These are phyloP conservation scores for Chesias legatella DNA, from an alignment of 2,888 invertebrate species.

Conservation along the genomic window DNA sequence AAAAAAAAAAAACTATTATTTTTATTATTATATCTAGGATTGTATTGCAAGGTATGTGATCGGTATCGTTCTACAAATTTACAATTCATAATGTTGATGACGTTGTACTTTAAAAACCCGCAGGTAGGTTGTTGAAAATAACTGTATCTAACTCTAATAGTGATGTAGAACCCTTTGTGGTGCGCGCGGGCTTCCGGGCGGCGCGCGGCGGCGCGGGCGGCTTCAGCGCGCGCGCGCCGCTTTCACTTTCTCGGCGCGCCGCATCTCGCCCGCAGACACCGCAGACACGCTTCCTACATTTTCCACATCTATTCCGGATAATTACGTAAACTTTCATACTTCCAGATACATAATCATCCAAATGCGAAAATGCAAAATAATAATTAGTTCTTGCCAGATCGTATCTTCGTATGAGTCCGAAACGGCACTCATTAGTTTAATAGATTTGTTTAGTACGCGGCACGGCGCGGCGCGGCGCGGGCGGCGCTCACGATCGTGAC, in stretches of 20 bases:
- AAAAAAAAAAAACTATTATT: constrained; percentile 6
- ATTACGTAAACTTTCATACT: constrained; percentile 41
- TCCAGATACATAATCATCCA: constrained; percentile 17
- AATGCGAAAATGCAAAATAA: constrained; percentile 17
- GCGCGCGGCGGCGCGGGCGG: too few relatives aligned
- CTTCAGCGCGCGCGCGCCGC: constrained; percentile 66
- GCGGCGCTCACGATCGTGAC: constrained; percentile 65
- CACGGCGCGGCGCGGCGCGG: constrained; percentile 45
- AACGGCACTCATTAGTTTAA: constrained; percentile 38
- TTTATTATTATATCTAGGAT: constrained; percentile 17
- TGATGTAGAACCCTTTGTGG: constrained; percentile 60
- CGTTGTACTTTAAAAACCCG: constrained; percentile 3
- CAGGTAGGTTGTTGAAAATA: constrained; percentile 12
- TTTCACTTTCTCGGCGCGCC: constrained; percentile 75
- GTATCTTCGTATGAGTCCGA: constrained; percentile 24
- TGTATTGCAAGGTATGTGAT: constrained; percentile 17
- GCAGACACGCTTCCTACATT: constrained; percentile 60
- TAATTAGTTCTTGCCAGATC: constrained; percentile 13
- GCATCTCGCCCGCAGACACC: constrained; percentile 58
- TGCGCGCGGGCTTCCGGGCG: constrained; percentile 67
- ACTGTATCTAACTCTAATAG: constrained; percentile 21
- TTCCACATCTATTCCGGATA: constrained; percentile 55
- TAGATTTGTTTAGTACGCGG: constrained; percentile 50
- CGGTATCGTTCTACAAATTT: constrained; percentile 3
- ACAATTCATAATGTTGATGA: constrained; percentile 3